Conservation (phyloP, 2,113 vertebrate species). For the Coregonus clupeaformis region DNA sequence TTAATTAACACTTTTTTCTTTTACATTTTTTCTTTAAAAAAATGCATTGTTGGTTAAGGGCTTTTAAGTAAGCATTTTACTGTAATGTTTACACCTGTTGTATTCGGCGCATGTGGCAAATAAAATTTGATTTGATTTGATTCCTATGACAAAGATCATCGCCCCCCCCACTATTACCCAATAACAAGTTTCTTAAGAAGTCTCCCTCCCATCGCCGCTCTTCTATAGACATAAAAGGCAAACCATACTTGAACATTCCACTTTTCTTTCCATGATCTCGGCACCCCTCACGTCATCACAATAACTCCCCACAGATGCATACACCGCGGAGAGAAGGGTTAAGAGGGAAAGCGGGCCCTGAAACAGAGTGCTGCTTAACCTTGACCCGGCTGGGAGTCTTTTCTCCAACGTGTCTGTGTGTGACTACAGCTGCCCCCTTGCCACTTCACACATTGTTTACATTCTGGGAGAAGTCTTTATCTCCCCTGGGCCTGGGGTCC, state of each 20-base stretch:
- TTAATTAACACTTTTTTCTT: too few species aligned
- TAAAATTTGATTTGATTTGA: too few species aligned
- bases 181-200: too few species aligned
- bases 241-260: slow-evolving; percentile 6
- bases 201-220: too few species aligned
- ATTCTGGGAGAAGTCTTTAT: slow-evolving; percentile 79
- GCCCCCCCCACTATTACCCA: too few species aligned
- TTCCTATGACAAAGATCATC: too few species aligned
- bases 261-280: slow-evolving; percentile 36
- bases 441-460: slow-evolving; percentile 81
- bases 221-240: too few species aligned
- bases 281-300: slow-evolving; percentile 43
- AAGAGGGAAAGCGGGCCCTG: slow-evolving; percentile 71
- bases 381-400: slow-evolving; percentile 62
- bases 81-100: too few species aligned
- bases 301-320: slow-evolving; percentile 41
- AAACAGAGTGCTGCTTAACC: slow-evolving; percentile 75
- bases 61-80: too few species aligned
- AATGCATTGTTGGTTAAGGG: too few species aligned
- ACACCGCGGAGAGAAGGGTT: slow-evolving; percentile 45
- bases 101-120: too few species aligned
- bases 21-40: too few species aligned
- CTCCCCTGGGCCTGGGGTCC: slow-evolving; percentile 68
- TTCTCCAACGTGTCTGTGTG: slow-evolving; percentile 57
- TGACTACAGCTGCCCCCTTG: slow-evolving; percentile 69